Evolutionary conservation across 2,888 invertebrate genomes (phyloP).

Genomic region (Lasioglossum leucozonium): DNA sequence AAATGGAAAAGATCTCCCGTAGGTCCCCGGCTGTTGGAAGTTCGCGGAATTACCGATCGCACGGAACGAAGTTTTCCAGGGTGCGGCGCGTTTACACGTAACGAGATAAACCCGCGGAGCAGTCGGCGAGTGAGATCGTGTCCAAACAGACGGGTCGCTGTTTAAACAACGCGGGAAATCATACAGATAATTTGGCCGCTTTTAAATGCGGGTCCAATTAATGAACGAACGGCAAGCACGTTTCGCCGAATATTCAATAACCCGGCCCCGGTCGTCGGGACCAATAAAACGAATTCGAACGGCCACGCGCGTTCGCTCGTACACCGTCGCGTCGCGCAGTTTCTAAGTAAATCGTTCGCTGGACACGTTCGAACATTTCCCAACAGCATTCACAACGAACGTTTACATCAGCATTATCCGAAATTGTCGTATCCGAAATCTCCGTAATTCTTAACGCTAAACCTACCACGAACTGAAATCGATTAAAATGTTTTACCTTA

Average conservation of each 20-base stretch:
- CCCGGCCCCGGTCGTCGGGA: neutral
- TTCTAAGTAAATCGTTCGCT: neutral
- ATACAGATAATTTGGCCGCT: slow-evolving; percentile 26
- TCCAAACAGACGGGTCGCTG: neutral
- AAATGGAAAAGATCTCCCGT: too few species aligned
- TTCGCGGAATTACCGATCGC: neutral
- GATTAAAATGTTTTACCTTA: too few species aligned
- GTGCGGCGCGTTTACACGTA: neutral
- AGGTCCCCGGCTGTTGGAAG: neutral
- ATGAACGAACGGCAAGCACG: slow-evolving; percentile 10
- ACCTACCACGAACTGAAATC: too few species aligned
- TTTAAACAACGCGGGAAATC: neutral
- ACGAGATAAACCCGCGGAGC: neutral
- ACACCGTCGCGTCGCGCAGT: too few species aligned
- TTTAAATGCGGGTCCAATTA: slow-evolving; percentile 34
- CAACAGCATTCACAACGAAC: too few species aligned
- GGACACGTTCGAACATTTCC: neutral
- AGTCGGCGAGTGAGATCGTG: neutral
- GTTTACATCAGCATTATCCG: too few species aligned
- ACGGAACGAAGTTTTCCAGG: neutral
- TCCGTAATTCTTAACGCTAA: neutral
- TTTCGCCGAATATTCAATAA: slow-evolving; percentile 22
- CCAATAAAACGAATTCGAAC: slow-evolving; percentile 20
- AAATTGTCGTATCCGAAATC: neutral
- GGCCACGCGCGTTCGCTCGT: too few species aligned